Conservation (phyloP, 2,797 vertebrate species). For the Chelon auratus region DNA sequence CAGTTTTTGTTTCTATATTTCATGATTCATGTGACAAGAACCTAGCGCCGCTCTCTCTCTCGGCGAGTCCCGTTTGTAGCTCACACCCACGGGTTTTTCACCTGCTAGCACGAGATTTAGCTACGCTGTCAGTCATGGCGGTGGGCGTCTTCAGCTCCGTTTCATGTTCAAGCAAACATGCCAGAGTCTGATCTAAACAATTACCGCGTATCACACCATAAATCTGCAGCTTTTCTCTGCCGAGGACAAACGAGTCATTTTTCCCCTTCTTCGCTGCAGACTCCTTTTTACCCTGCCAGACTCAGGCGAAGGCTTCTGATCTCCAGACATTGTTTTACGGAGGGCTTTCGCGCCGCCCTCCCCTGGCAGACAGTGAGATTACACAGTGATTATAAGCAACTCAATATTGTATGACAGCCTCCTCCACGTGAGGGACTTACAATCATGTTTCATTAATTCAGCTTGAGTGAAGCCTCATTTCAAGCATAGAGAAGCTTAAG, state of each 20-base stretch:
- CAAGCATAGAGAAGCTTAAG: conserved; percentile 96
- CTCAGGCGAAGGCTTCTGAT: conserved; percentile 88
- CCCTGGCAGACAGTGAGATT: conserved; percentile 93
- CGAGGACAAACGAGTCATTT: conserved; percentile 83
- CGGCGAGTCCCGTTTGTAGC: conserved; percentile 25
- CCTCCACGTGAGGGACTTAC: conserved; percentile 94
- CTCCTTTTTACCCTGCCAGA: conserved; percentile 89
- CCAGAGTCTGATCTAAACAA: conserved; percentile 71
- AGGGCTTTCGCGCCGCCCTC: conserved; percentile 89
- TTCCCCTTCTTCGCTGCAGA: conserved; percentile 79
- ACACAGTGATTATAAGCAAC: conserved; percentile 95
- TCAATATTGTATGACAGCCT: conserved; percentile 95
- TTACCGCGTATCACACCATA: conserved; percentile 67
- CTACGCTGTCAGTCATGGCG: conserved; percentile 29
- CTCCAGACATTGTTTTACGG: conserved; percentile 93
- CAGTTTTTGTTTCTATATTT: background rate
- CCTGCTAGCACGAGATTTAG: conserved; percentile 24
- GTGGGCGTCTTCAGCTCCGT: conserved; percentile 17
- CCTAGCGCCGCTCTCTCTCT: conserved; percentile 21
- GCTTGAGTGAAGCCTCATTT: conserved; percentile 97
- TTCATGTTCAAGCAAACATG: conserved; percentile 46
- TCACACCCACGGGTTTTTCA: conserved; percentile 15
- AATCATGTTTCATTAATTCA: conserved; percentile 99
- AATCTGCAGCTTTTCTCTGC: conserved; percentile 80
- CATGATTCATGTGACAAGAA: conserved; percentile 21